Conservation (phyloP, 2,888 invertebrate genomes). For the Eupithecia abbreviata region DNA sequence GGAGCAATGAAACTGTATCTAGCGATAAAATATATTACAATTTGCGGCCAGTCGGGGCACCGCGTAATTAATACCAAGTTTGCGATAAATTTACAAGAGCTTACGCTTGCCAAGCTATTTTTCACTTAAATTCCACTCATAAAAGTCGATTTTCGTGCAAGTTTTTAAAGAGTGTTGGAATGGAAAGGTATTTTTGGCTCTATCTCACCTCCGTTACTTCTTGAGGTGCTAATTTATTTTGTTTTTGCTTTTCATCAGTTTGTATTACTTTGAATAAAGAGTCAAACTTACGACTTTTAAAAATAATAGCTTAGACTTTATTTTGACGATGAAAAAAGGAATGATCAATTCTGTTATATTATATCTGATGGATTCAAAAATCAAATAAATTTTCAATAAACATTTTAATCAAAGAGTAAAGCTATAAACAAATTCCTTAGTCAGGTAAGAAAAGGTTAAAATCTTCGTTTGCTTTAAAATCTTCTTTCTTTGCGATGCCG, state of each 20-base stretch:
- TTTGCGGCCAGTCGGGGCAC: slow-evolving; percentile 66
- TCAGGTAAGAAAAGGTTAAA: slow-evolving; percentile 27
- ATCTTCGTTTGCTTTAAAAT: not conserved
- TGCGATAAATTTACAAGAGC: slow-evolving; percentile 54
- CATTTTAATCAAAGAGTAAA: not conserved
- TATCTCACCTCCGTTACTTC: slow-evolving; percentile 26
- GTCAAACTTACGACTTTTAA: not conserved
- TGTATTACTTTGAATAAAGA: slow-evolving; percentile 17
- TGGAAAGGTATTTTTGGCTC: slow-evolving; percentile 24
- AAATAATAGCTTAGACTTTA: slow-evolving; percentile 2
- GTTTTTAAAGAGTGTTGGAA: slow-evolving; percentile 17
- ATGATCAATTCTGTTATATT: not conserved
- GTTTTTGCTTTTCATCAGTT: slow-evolving; percentile 23
- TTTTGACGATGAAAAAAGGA: not conserved
- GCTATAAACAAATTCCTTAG: slow-evolving; percentile 5
- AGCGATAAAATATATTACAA: slow-evolving; percentile 65
- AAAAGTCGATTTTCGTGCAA: slow-evolving; percentile 17
- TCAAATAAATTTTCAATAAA: not conserved
- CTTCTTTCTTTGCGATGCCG: too few relatives aligned
- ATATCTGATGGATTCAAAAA: not conserved
- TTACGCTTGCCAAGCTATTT: slow-evolving; percentile 25
- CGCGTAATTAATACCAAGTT: slow-evolving; percentile 80
- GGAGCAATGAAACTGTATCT: slow-evolving; percentile 46
- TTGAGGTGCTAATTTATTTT: slow-evolving; percentile 20
- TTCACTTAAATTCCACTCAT: slow-evolving; percentile 21